These are phyloP conservation scores for Bombus superbus DNA, from an alignment of 1,140 invertebrate genomes.

Conservation along the genomic window DNA sequence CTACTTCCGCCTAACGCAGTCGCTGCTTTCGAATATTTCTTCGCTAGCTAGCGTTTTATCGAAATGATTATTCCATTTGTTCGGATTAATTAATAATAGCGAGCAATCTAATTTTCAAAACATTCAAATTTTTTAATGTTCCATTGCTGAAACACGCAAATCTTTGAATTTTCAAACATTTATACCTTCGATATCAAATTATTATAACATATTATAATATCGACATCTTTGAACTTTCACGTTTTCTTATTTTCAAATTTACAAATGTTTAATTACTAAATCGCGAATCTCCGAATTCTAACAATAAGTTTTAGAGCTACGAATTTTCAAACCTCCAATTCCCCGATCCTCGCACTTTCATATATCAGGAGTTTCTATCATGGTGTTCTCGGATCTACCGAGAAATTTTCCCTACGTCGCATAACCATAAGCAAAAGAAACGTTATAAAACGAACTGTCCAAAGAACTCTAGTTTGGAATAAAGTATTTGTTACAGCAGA, in stretches of 20 bases:
- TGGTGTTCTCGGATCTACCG: neutral
- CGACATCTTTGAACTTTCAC: neutral
- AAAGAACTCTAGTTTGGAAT: neutral
- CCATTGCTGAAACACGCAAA: neutral
- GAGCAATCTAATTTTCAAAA: neutral
- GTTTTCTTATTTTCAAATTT: neutral
- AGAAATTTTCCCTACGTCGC: neutral
- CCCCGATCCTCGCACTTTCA: too few species aligned
- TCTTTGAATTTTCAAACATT: too few species aligned
- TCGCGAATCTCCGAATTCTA: neutral
- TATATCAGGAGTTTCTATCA: too few species aligned
- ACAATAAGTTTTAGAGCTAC: too few species aligned
- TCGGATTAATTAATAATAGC: neutral
- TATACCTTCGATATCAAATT: too few species aligned
- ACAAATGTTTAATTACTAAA: neutral
- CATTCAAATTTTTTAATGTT: neutral
- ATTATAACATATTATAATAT: too few species aligned
- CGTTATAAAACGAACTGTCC: neutral
- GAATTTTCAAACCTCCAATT: too few species aligned
- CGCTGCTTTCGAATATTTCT: neutral
- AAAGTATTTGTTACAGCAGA: neutral
- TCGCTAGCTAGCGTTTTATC: neutral
- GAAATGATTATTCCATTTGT: neutral
- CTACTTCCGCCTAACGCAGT: neutral
- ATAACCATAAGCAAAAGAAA: neutral